Evolutionary conservation across 2,113 vertebrate species (phyloP), one percentile per base, ranked within the genome.

Genomic region (Neolamprologus brichardi): DNA sequence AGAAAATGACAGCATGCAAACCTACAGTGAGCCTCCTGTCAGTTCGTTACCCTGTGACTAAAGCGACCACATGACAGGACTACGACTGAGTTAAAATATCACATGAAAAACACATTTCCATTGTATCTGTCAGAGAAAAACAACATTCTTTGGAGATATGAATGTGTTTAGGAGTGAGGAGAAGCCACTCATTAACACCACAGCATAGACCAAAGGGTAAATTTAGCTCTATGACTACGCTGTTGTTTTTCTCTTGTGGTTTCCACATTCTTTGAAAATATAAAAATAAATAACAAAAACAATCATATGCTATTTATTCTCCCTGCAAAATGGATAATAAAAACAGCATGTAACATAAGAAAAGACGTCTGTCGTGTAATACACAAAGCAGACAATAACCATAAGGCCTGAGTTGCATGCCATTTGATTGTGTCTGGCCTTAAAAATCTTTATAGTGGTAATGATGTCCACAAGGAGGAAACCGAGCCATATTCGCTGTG

Each of bases 181-280:
- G 84, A 89, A 93, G 89, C 88, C 91, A 56, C 93, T 93, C 83
- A 92, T 93, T 94, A 94, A 95, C 90, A 91, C 92, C 93, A 90
- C 87, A 94, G 86, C 54, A 34, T 25, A 60, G 78, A 89, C 56
- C n/a, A 79, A 82, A 84, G 85, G 81, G 91, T 81, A 92, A 93
- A 90, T 94, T 88, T 92, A 92, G 86, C 86, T 75, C 37, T 10
- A 11, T 88, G 86, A 92, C 77, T 77, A 32, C 52, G 85, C 54
- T 32, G 70, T 84, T 83, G 85, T 82, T 84, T 89, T 81, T 83
- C 25, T 93, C 77, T 91, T 92, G 94, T 93, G 94, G 94, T 87
- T 94, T 89, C 77, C 39, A 88, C 77, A 91, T 93, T 91, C 87
- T 90, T 92, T 56, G 87, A 52, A 30, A 56, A 85, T 18, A 30